Percentiles rank a stretch among this genome's conserved stretches.
Conservation (phyloP, 2,888 invertebrate genomes). For the Oscheius sp. region DNA sequence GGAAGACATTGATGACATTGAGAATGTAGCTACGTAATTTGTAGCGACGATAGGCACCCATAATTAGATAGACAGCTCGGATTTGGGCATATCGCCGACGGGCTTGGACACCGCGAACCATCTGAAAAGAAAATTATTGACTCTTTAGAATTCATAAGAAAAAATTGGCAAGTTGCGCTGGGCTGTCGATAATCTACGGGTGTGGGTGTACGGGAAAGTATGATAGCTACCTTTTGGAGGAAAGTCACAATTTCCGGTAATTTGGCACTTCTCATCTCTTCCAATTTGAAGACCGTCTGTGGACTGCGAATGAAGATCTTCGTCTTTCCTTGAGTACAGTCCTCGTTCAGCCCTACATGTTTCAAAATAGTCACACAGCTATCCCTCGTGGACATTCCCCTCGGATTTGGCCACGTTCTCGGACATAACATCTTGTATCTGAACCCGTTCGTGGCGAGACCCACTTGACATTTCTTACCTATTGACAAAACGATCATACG, state of each 20-base stretch:
- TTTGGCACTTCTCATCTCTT: conserved; percentile 85
- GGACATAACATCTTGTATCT: conserved; percentile 96
- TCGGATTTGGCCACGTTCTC: conserved; percentile 96
- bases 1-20: conserved; percentile 80
- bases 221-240: conserved; percentile 91
- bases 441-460: conserved; percentile 10
- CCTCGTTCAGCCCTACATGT: conserved; percentile 83
- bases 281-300: conserved; percentile 88
- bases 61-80: conserved; percentile 86
- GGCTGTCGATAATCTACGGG: too few species aligned
- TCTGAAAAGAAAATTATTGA: conserved; percentile 69
- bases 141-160: conserved; percentile 1
- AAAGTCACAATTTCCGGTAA: conserved; percentile 91
- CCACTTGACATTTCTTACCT: conserved; percentile 76
- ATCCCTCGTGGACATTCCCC: conserved; percentile 78
- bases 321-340: conserved; percentile 93
- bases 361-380: conserved; percentile 79
- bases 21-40: conserved; percentile 83
- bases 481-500: conserved; percentile 90
- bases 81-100: conserved; percentile 85
- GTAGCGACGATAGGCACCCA: conserved; percentile 84
- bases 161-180: too few species aligned
- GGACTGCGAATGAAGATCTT: conserved; percentile 89
- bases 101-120: conserved; percentile 86
- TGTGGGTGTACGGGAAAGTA: too few species aligned